Evolutionary conservation across 2,113 vertebrate genomes (phyloP).

Genomic region (Glareola pratincola): DNA sequence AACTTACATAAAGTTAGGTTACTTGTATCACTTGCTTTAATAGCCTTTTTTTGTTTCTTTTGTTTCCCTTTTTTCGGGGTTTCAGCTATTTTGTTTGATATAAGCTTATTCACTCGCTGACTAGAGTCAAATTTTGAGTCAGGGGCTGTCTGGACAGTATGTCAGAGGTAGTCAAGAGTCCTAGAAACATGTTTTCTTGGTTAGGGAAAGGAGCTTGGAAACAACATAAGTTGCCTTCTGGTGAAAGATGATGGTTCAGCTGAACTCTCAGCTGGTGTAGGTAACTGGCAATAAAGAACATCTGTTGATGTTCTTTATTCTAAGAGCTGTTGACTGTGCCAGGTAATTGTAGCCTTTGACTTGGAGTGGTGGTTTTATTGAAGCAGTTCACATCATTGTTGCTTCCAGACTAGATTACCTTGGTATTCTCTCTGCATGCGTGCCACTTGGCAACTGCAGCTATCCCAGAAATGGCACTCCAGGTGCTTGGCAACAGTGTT

Average conservation of each 20-base stretch:
- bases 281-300: neutral
- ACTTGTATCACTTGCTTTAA: neutral
- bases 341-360: neutral
- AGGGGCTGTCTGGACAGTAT: neutral
- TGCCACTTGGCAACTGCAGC: neutral
- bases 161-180: neutral
- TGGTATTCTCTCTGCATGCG: neutral
- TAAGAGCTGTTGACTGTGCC: neutral
- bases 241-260: neutral
- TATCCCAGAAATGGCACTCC: neutral
- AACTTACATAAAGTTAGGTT: neutral
- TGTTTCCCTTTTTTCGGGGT: neutral
- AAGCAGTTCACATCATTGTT: neutral
- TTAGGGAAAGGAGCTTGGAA: neutral
- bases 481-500: rapidly evolving
- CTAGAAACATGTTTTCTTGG: neutral
- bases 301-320: too few relatives aligned
- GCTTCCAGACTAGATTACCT: neutral
- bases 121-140: neutral
- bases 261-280: neutral
- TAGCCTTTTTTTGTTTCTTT: neutral
- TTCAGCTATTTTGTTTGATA: neutral
- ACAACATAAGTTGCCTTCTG: neutral
- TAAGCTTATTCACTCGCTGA: neutral
- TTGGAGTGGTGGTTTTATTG: neutral